Evolutionary conservation across 2,113 vertebrate genomes (phyloP).

Genomic region (Odontophorus gujanensis): DNA sequence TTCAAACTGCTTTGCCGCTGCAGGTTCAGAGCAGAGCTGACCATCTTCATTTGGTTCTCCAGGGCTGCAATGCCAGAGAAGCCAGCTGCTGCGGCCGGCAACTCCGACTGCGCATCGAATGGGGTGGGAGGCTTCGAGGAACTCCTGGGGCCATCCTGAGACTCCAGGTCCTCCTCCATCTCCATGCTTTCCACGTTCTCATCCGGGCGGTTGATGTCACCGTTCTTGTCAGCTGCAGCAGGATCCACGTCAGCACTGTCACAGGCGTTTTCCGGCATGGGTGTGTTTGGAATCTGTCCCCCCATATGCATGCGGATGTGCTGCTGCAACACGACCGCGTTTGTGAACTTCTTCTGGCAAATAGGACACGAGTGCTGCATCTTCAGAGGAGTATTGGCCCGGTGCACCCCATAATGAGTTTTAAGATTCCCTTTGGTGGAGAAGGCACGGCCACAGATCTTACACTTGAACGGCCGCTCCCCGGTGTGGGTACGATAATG

Average conservation of each 20-base stretch:
- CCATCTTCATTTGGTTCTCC: conserved; percentile 84
- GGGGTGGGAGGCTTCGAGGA: conserved; percentile 64
- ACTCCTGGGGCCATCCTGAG: conserved; percentile 74
- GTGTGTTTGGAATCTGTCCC: conserved; percentile 95
- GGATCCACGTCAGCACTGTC: conserved; percentile 81
- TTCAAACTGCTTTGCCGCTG: conserved; percentile 89
- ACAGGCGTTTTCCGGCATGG: conserved; percentile 81
- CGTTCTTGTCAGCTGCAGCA: conserved; percentile 68
- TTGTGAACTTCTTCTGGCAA: conserved; percentile 99
- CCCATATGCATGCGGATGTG: conserved; percentile 99
- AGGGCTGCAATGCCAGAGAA: conserved; percentile 78
- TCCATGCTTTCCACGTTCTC: conserved; percentile 77
- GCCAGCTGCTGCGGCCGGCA: conserved; percentile 10
- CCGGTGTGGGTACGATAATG: conserved; percentile 98
- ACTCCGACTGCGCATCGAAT: conserved; percentile 64
- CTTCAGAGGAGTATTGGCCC: conserved; percentile 87
- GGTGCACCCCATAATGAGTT: conserved; percentile 94
- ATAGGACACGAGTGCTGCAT: conserved; percentile 98
- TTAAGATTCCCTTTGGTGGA: conserved; percentile 98
- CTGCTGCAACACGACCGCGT: conserved; percentile 94
- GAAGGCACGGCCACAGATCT: conserved; percentile 94
- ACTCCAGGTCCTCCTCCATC: conserved; percentile 77
- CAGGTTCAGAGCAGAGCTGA: conserved; percentile 80
- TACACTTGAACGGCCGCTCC: conserved; percentile 95
- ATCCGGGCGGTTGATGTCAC: conserved; percentile 65